Conservation (phyloP, 1,140 invertebrate species). For the Dolichoris vasculosae region DNA sequence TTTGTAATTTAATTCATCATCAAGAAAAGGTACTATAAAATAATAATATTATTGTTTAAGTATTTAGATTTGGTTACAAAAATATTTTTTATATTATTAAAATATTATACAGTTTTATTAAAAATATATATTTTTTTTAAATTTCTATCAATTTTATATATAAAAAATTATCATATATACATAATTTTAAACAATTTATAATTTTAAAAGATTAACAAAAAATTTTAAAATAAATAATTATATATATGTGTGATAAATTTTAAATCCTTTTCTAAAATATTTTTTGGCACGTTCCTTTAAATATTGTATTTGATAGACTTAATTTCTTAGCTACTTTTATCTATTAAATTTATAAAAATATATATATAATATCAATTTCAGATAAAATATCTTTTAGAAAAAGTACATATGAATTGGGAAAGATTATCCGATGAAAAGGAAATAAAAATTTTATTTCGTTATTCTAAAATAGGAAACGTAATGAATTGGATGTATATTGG, state of each 20-base stretch:
- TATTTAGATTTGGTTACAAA: background rate
- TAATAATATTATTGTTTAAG: background rate
- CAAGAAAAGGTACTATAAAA: background rate
- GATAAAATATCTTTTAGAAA: slow-evolving; percentile 6
- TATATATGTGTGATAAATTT: too few relatives aligned
- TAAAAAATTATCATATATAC: too few relatives aligned
- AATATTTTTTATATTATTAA: background rate
- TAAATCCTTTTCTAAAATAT: too few relatives aligned
- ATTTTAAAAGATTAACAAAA: too few relatives aligned
- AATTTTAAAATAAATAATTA: too few relatives aligned
- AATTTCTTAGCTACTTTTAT: too few relatives aligned
- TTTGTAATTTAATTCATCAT: background rate
- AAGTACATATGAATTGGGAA: slow-evolving; percentile 5
- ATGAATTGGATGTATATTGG: slow-evolving; percentile 17
- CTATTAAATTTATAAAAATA: too few relatives aligned
- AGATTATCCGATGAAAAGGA: slow-evolving; percentile 22
- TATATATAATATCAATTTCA: background rate
- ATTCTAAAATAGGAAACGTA: background rate
- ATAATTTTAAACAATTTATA: too few relatives aligned
- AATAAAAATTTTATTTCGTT: slow-evolving; percentile 1
- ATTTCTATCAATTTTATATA: too few relatives aligned
- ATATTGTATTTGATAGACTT: too few relatives aligned
- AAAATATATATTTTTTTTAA: too few relatives aligned
- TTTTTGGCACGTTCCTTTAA: too few relatives aligned
- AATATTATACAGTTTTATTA: background rate